Evolutionary conservation across 2,888 invertebrate species (phyloP), one percentile per base, ranked within the genome.

Genomic region (Hybos culiciformis): DNA sequence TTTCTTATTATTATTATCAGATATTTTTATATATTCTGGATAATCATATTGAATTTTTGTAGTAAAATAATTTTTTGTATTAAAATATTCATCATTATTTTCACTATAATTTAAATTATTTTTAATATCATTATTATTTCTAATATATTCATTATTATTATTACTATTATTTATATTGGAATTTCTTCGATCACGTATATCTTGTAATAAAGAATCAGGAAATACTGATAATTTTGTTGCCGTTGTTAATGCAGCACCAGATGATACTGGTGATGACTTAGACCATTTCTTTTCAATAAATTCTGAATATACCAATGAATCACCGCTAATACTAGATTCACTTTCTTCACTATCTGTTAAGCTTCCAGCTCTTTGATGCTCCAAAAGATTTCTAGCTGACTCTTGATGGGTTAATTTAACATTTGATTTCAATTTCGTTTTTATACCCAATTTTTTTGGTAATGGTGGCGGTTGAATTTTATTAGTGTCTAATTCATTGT

Each of bases 261-360:
- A 20, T 8, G 52, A 48, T n/a, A 48, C 36, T 5, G 53, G 51
- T 1, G 46, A 45, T 18, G 3, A 54, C 61, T 15, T 67, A 62
- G 53, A 69, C 67, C 59, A 68, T 70, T 54, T 69, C 69, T 2
- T 54, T 48, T 56, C n/a, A n/a, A 72, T 72, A 54, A 78, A 62
- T 59, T 83, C 80, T 50, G 75, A 75, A 54, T 80, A 79, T 62
- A 83, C 85, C 51, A 87, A 65, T 24, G 85, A 86, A 62, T 87
- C 86, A 63, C 82, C 85, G 59, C 85, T 85, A 56, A 84, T 74
- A 56, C 80, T 83, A 49, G 80, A 81, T 57, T 81, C 80, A 45
- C 64, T 63, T 42, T 69, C 70, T 51, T 70, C 78, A 56, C 79
- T 80, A 56, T 74, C 75, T 14, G 74, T 73, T 42, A 73, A 63